Base-by-base conservation (phyloP, 2,888 invertebrate species). In the Drosophila putrida region DNA sequence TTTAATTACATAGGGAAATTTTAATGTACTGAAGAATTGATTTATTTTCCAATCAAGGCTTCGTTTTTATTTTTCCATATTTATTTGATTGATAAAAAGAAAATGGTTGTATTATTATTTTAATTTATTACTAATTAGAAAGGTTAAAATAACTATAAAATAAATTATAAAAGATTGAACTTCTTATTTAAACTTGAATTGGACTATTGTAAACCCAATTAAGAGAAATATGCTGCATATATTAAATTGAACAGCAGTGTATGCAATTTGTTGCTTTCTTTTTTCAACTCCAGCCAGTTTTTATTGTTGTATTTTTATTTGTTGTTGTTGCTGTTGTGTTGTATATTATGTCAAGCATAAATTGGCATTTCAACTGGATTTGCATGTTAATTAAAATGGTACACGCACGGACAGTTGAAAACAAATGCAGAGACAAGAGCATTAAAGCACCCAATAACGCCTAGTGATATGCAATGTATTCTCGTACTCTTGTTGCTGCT, bases 361-460 rank as follows among this genome's bases (percentile, higher is more conserved):
- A 85, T 85, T 89, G 84, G 84, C 84, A 85, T 85, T 85, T 84
- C 87, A 82, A 85, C 89, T 85, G 89, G 85, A 85, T 85, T 85
- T 85, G 89, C 85, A 85, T 85, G 88, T 85, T 85, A 85, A 89
- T 85, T 85, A 85, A 85, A 85, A 85, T 79, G 79, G 69, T 72
- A 85, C 71, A 88, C 77, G 85, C 82, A 82, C 85, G 73, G 83
- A 82, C 83, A 86, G 87, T 70, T 74, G 84, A 78, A 86, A 81
- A 83, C 81, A 84, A 86, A 86, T 81, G 79, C 61, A 51, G 69
- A 83, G 72, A 82, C 78, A 86, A 71, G 76, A 39, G 82, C 78
- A 83, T 85, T 80, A 80, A 82, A 74, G 74, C 64, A 63, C 46
- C 58, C 49, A 55, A 71, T 62, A 62, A 63, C 58, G 51, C 51